phyloP scores from a whole-genome alignment of 2,113 vertebrate genomes.

The cat (Felis catus) region DNA sequence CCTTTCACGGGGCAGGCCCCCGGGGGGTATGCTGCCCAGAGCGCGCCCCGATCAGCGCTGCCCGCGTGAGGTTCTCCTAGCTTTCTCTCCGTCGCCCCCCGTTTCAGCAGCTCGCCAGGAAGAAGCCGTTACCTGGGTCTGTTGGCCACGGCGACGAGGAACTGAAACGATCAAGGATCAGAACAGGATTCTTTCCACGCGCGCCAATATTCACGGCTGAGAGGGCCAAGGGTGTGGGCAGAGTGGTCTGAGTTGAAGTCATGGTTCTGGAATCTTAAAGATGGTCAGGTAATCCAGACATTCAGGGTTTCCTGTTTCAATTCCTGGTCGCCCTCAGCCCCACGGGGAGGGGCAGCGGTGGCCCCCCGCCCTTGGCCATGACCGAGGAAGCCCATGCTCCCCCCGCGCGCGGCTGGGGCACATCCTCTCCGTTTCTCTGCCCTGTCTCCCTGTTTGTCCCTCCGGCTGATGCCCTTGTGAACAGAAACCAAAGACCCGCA shows the following conservation, averaged over 20 bases:
- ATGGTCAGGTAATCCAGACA: not conserved
- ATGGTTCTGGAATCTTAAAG: not conserved
- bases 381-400: not conserved
- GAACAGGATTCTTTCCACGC: not conserved
- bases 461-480: not conserved
- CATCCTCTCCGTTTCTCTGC: not conserved
- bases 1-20: not conserved
- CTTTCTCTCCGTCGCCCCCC: not conserved
- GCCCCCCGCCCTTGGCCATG: fast-evolving
- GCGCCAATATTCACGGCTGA: not conserved
- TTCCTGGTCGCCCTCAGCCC: not conserved
- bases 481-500: not conserved
- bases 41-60: not conserved
- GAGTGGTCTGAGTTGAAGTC: not conserved
- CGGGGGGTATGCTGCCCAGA: not conserved
- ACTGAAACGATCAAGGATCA: not conserved
- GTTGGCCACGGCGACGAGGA: not conserved
- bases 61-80: not conserved
- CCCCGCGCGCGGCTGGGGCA: not conserved
- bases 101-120: not conserved
- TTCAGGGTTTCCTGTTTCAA: not conserved
- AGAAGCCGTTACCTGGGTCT: not conserved
- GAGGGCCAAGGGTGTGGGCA: not conserved
- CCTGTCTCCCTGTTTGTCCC: not conserved
- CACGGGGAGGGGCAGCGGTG: fast-evolving